Evolutionary conservation across 1,140 invertebrate genomes (phyloP).

Genomic region (Adelges cooleyi): DNA sequence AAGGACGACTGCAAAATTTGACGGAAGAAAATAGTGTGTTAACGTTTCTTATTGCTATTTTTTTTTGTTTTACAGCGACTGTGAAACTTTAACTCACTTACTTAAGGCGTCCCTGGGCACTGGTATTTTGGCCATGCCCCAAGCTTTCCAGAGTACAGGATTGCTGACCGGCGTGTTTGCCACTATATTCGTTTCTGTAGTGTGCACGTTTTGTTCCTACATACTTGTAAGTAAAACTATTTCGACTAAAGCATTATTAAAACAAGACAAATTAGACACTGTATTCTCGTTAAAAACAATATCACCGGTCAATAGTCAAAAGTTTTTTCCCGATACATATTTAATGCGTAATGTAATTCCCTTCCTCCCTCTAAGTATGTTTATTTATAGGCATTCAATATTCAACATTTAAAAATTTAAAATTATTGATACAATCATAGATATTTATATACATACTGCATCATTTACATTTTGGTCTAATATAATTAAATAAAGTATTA

Average conservation of each 20-base stretch:
- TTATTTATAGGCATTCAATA: too few relatives aligned
- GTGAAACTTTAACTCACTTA: slow-evolving; percentile 72
- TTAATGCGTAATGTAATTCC: too few relatives aligned
- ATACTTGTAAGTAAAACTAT: slow-evolving; percentile 58
- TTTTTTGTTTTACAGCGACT: slow-evolving; percentile 46
- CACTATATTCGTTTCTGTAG: slow-evolving; percentile 64
- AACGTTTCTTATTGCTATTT: slow-evolving; percentile 22
- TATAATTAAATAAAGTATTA: too few relatives aligned
- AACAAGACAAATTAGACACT: too few relatives aligned
- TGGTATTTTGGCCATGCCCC: slow-evolving; percentile 82
- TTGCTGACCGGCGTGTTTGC: slow-evolving; percentile 61
- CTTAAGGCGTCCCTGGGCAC: slow-evolving; percentile 81
- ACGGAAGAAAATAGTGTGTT: not conserved
- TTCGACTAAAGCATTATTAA: not conserved
- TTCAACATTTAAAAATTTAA: too few relatives aligned
- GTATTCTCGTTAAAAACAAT: too few relatives aligned
- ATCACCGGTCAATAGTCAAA: too few relatives aligned
- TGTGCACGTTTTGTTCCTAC: slow-evolving; percentile 79
- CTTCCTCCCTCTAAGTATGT: too few relatives aligned
- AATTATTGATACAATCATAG: too few relatives aligned
- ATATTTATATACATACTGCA: too few relatives aligned
- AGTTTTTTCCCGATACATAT: too few relatives aligned
- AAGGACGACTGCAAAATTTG: slow-evolving; percentile 40
- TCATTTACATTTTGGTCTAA: too few relatives aligned
- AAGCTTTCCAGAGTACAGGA: slow-evolving; percentile 69